Evolutionary conservation across 64 coral and sea anemone species (phyloP), one percentile per base, ranked within the genome.

Genomic region (Cladopsammia gracilis): DNA sequence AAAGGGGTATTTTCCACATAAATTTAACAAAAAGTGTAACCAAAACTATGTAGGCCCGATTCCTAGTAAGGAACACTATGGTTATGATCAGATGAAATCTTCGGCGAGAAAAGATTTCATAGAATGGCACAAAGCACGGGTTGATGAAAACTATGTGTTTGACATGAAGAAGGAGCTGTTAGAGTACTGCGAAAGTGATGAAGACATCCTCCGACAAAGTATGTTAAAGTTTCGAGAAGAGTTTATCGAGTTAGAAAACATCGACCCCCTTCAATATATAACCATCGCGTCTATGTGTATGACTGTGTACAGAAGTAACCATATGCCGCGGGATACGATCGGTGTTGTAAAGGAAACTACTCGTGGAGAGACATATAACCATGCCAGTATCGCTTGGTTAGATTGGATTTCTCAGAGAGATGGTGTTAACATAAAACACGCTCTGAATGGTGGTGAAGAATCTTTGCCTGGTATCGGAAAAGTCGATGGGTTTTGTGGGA

Each of bases 11-110:
- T 34, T 34, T 34, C 34, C 34, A 2, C 23, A 89, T 52, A 48
- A 86, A 23, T 93, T 93, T 49, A 91, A 93, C 48, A 93, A 50
- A 52, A 60, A 67, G 24, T 54, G 25, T 25, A 93, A 86, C 60
- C 69, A 93, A 45, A 53, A 69, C 42, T 93, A 87, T 34, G 53
- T 57, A 7, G 82, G 91, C 5, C 48, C 19, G 20, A 20, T 93
- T 58, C 91, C 91, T 15, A 49, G 52, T 58, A 34, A 18, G 13
- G 13, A 58, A 22, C 54, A 62, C 24, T 93, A 86, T 71, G 70
- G 75, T 62, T 82, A 81, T 16, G 91, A 86, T 74, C 19, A 15
- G 19, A 92, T 92, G 90, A 57, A 16, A 25, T 57, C 54, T 10
- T 57, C 54, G 3, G 54, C 2, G 54, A 57, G 54, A 57, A 57